phyloP scores from a whole-genome alignment of 2,797 vertebrate genomes.

The Fistularia tabacaria region DNA sequence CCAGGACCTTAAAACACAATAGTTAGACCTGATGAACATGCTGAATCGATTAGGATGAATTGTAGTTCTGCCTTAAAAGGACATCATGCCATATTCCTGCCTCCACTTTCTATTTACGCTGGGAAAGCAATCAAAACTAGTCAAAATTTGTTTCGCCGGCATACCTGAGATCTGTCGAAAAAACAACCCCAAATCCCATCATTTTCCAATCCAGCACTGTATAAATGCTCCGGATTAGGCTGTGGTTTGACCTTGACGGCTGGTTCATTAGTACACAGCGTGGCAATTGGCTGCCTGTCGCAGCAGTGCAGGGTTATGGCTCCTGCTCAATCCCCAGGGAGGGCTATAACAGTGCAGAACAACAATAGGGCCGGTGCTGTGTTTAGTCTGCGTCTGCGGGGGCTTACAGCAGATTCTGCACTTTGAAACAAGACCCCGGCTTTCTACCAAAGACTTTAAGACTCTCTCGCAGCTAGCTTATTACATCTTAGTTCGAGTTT shows the following conservation, averaged over 20 bases:
- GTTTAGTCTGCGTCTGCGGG: conserved; percentile 83
- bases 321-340: conserved; percentile 55
- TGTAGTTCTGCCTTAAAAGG: conserved; percentile 20
- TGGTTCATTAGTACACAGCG: conserved; percentile 36
- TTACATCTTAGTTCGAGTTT: conserved; percentile 66
- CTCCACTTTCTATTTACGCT: conserved; percentile 23
- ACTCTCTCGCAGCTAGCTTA: conserved; percentile 65
- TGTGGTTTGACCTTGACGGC: conserved; percentile 47
- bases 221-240: conserved; percentile 27
- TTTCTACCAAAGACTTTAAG: conserved; percentile 65
- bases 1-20: conserved; percentile 42
- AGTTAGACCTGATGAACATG: conserved; percentile 53
- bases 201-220: conserved; percentile 35
- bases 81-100: conserved; percentile 27
- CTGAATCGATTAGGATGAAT: conserved; percentile 56
- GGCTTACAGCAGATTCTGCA: conserved; percentile 71
- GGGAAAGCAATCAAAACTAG: conserved; percentile 30
- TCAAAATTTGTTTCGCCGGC: conserved; percentile 25
- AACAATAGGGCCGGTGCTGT: conserved; percentile 69
- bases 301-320: conserved; percentile 46
- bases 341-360: conserved; percentile 63
- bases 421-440: conserved; percentile 68
- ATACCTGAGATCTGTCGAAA: conserved; percentile 44
- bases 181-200: conserved; percentile 25
- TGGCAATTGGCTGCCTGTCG: conserved; percentile 48